Evolutionary conservation across 2,888 invertebrate species (phyloP).

Genomic region (Latrodectus hesperus): DNA sequence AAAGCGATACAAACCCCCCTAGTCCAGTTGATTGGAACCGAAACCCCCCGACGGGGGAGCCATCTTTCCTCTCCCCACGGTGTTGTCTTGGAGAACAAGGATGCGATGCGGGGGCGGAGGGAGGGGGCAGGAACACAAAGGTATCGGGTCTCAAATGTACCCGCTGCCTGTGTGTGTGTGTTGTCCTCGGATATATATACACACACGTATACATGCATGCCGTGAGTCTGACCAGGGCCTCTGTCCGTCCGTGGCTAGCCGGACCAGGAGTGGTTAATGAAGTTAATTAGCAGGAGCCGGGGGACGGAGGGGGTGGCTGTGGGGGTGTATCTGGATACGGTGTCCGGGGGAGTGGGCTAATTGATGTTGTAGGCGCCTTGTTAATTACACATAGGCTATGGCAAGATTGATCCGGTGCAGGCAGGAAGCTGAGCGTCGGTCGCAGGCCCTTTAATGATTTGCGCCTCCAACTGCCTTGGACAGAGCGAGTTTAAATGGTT

Average conservation of each 20-base stretch:
- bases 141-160: slow-evolving; percentile 18
- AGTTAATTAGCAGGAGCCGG: slow-evolving; percentile 64
- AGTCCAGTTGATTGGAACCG: slow-evolving; percentile 4
- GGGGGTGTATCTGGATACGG: slow-evolving; percentile 26
- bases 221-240: slow-evolving; percentile 21
- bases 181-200: slow-evolving; percentile 7
- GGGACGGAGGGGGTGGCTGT: slow-evolving; percentile 6
- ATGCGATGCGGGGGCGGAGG: neutral
- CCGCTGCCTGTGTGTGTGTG: neutral
- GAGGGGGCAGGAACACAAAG: slow-evolving; percentile 17
- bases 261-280: slow-evolving; percentile 66
- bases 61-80: neutral
- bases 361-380: slow-evolving; percentile 70
- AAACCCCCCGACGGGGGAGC: neutral
- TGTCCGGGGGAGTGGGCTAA: slow-evolving; percentile 52
- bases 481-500: slow-evolving; percentile 63
- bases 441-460: slow-evolving; percentile 53
- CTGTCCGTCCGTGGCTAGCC: slow-evolving; percentile 16
- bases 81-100: slow-evolving; percentile 17
- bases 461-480: slow-evolving; percentile 64
- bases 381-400: slow-evolving; percentile 64
- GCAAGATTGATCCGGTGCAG: slow-evolving; percentile 48
- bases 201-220: slow-evolving; percentile 4
- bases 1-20: neutral
- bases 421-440: slow-evolving; percentile 11